Conservation (phyloP, 2,113 vertebrate genomes). For the Pollachius pollachius region DNA sequence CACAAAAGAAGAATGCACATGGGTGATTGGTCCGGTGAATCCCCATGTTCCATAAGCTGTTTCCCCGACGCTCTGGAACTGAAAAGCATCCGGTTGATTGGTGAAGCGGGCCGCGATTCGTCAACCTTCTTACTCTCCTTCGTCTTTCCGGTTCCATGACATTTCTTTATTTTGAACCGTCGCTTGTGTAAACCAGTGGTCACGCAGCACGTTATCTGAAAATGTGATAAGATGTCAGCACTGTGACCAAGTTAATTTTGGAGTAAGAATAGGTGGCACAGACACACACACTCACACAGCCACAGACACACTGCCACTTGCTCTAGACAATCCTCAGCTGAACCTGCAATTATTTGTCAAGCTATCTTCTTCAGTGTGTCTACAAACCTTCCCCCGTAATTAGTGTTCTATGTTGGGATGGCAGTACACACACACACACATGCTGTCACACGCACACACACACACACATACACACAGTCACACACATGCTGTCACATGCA, state of each 20-base stretch:
- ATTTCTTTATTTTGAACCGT: conserved; percentile 30
- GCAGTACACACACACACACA: conserved; percentile 19
- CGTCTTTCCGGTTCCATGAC: no score
- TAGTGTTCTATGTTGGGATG: conserved; percentile 68
- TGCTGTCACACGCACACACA: not conserved
- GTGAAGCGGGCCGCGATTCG: conserved; percentile 1
- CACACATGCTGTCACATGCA: not conserved
- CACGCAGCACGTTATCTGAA: conserved; percentile 38
- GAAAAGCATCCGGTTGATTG: no score
- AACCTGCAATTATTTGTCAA: conserved; percentile 73
- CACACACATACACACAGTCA: not conserved
- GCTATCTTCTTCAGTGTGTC: conserved; percentile 56
- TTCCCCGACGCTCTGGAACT: no score
- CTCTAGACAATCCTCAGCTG: conserved; percentile 39
- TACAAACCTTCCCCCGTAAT: conserved; percentile 53
- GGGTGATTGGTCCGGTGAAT: conserved; percentile 51
- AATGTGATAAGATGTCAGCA: conserved; percentile 52
- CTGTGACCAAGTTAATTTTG: conserved; percentile 33
- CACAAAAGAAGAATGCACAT: conserved; percentile 28
- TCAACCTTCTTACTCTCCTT: conserved; percentile 37
- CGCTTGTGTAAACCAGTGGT: conserved; percentile 38
- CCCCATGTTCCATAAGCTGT: conserved; percentile 24
- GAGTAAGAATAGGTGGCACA: conserved; percentile 20
- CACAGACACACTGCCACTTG: conserved; percentile 35
- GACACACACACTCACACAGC: conserved; percentile 16